A percentile compares a stretch with the other conserved stretches of the same genome.
phyloP scores from a whole-genome alignment of 2,797 vertebrate species.

The Artibeus lituratus region DNA sequence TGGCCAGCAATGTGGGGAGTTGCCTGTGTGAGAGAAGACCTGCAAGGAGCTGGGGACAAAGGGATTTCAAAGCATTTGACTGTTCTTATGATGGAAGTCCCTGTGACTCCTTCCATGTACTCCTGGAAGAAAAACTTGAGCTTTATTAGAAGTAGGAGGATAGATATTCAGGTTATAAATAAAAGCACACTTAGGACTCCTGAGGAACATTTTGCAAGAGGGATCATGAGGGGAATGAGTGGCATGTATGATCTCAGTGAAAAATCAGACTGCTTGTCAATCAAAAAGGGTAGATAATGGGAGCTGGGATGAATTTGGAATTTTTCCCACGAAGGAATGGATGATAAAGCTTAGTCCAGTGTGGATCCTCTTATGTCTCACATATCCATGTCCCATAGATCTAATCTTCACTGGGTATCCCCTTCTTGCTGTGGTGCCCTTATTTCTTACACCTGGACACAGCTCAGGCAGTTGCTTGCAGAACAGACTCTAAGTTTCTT shows the following conservation, averaged over 20 bases:
- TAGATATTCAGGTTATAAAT: not conserved
- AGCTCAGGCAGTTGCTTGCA: not conserved
- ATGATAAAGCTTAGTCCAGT: not conserved
- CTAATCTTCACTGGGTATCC: not conserved
- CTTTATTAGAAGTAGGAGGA: not conserved
- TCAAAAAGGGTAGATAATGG: fast-evolving
- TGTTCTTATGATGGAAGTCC: not conserved
- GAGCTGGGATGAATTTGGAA: not conserved
- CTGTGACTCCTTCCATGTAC: not conserved
- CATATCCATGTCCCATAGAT: too few relatives aligned
- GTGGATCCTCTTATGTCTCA: not conserved
- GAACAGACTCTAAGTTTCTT: not conserved
- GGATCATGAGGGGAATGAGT: not conserved
- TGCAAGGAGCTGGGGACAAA: too few relatives aligned
- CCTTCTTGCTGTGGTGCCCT: not conserved
- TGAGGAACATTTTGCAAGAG: not conserved
- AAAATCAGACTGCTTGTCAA: not conserved
- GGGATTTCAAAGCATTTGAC: too few relatives aligned
- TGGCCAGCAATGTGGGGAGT: fast-evolving
- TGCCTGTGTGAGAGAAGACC: fast-evolving
- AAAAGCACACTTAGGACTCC: not conserved
- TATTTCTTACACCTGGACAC: not conserved
- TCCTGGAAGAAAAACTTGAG: not conserved
- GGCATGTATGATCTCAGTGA: too few relatives aligned
- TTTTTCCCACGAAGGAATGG: not conserved